Evolutionary conservation across 92 coral and sea anemone genomes (phyloP).

Genomic region (Epizoanthus scotinus): DNA sequence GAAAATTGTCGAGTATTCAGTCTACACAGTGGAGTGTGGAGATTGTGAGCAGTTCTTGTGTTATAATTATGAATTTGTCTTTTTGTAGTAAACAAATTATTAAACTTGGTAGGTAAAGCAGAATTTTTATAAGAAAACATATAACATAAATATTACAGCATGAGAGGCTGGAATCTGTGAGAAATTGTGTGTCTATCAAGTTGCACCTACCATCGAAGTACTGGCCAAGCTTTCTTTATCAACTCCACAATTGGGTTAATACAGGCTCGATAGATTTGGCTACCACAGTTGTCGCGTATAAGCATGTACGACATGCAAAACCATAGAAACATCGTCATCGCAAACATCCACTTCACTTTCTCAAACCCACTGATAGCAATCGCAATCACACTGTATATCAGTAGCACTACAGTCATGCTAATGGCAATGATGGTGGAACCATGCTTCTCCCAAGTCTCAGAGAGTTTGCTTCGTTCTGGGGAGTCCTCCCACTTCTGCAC

Average conservation of each 20-base stretch:
- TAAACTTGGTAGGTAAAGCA: no score
- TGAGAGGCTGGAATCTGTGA: no score
- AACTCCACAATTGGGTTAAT: constrained; percentile 59
- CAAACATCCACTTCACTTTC: constrained; percentile 76
- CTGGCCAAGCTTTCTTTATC: constrained; percentile 63
- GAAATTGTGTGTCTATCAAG: background rate
- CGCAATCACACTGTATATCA: constrained; percentile 74
- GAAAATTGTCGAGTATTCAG: no score
- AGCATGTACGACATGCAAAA: constrained; percentile 83
- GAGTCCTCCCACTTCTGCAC: constrained; percentile 62
- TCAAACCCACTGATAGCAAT: constrained; percentile 84
- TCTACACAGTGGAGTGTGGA: no score
- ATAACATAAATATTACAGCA: no score
- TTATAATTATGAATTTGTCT: no score
- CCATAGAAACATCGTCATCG: constrained; percentile 85
- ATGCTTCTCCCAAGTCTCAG: constrained; percentile 63
- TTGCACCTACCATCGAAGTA: constrained; percentile 67
- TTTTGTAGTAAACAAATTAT: no score
- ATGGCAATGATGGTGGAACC: constrained; percentile 49
- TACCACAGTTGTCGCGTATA: constrained; percentile 77
- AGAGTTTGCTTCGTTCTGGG: constrained; percentile 57
- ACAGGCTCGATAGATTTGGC: constrained; percentile 56
- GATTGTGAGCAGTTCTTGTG: no score
- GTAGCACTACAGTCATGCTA: constrained; percentile 31
- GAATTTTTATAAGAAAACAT: no score